phyloP scores from a whole-genome alignment of 2,888 invertebrate species.

The Osedax fenrisi region DNA sequence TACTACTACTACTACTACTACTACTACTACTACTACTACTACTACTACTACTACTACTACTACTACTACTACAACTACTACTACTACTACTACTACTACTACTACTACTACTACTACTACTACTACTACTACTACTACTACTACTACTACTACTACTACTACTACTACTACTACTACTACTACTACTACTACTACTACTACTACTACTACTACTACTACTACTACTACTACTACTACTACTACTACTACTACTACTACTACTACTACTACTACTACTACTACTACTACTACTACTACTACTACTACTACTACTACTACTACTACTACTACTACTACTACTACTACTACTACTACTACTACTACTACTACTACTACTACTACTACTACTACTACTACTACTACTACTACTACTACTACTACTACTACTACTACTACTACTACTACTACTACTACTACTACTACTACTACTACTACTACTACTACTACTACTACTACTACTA shows the following conservation, averaged over 20 bases:
- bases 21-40: background rate
- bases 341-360: slow-evolving; percentile 18
- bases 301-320: slow-evolving; percentile 27
- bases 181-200: slow-evolving; percentile 10
- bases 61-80: background rate
- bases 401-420: slow-evolving; percentile 25
- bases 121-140: background rate
- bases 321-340: slow-evolving; percentile 20
- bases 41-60: background rate
- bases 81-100: background rate
- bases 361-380: slow-evolving; percentile 23
- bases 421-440: slow-evolving; percentile 15
- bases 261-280: slow-evolving; percentile 27
- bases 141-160: background rate
- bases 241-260: slow-evolving; percentile 21
- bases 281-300: slow-evolving; percentile 27
- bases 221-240: slow-evolving; percentile 20
- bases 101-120: background rate
- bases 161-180: background rate
- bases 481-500: slow-evolving; percentile 18
- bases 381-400: slow-evolving; percentile 27
- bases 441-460: slow-evolving; percentile 21
- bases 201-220: slow-evolving; percentile 22
- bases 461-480: slow-evolving; percentile 18
- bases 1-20: background rate